Conservation (phyloP, 1,140 invertebrate genomes). For the Platyscapa corneri region DNA sequence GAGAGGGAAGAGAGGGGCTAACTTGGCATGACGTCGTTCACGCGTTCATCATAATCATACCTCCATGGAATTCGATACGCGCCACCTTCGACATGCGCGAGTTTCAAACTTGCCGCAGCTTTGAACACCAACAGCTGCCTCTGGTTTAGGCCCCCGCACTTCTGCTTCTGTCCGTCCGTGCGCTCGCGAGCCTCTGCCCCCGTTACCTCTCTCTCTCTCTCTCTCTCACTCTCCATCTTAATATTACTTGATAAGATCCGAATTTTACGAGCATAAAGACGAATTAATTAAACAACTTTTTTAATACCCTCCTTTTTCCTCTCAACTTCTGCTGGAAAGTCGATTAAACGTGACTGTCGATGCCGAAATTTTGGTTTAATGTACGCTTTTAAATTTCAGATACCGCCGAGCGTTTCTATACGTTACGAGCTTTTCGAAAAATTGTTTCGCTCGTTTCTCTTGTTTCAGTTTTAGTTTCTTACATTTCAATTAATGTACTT, state of each 20-base stretch:
- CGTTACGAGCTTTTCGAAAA: background rate
- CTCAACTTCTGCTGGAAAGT: background rate
- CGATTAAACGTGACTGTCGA: conserved; percentile 25
- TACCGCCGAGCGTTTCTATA: too few relatives aligned
- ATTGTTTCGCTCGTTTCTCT: too few relatives aligned
- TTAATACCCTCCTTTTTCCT: conserved; percentile 7
- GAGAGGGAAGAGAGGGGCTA: too few relatives aligned
- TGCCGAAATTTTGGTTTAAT: conserved; percentile 6
- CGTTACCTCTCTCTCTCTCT: background rate
- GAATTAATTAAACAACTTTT: conserved; percentile 49
- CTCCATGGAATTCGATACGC: conserved; percentile 40
- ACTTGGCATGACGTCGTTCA: too few relatives aligned
- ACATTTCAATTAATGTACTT: background rate
- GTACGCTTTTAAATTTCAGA: background rate
- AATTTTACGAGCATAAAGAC: conserved; percentile 28
- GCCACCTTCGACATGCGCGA: conserved; percentile 29
- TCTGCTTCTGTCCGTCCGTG: background rate
- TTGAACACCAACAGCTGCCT: conserved; percentile 16
- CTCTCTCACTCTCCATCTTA: background rate
- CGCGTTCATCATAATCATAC: too few relatives aligned
- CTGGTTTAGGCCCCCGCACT: background rate
- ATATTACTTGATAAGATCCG: conserved; percentile 33
- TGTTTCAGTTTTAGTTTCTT: too few relatives aligned
- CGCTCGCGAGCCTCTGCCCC: too few relatives aligned
- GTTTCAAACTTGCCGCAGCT: conserved; percentile 22